These are phyloP conservation scores for Gryllus longicercus DNA, from an alignment of 2,888 invertebrate genomes.

Conservation along the genomic window DNA sequence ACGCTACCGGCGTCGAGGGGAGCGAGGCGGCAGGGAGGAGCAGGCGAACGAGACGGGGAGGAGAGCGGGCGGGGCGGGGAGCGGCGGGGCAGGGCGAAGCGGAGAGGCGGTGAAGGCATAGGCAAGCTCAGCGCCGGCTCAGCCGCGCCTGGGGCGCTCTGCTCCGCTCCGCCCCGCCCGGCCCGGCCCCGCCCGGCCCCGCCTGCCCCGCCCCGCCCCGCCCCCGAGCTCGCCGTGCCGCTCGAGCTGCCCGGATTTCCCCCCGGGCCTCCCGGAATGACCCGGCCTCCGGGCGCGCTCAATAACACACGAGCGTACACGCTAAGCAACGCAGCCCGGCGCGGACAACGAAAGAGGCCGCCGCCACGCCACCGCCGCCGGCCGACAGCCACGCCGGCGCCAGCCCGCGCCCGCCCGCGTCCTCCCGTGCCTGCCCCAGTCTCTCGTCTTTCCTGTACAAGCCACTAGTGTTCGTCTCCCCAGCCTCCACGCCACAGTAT, in stretches of 20 bases:
- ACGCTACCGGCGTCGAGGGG: no score
- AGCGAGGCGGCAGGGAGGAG: background rate
- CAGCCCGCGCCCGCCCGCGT: no score
- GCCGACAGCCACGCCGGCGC: background rate
- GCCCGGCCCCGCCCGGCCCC: background rate
- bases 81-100: background rate
- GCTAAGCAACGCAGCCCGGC: background rate
- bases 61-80: background rate
- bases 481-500: no score
- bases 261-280: background rate
- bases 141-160: background rate
- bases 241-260: background rate
- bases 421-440: no score
- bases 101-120: background rate
- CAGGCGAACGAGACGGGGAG: background rate
- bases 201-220: background rate
- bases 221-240: background rate
- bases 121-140: background rate
- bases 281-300: conserved; percentile 4
- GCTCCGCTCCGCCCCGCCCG: background rate
- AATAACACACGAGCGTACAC: conserved; percentile 17
- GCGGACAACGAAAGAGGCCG: background rate
- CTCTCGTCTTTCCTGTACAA: no score
- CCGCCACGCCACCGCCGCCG: background rate
- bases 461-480: no score